Conservation (phyloP, 2,797 vertebrate genomes). For the Chaetodon trifasciatus region DNA sequence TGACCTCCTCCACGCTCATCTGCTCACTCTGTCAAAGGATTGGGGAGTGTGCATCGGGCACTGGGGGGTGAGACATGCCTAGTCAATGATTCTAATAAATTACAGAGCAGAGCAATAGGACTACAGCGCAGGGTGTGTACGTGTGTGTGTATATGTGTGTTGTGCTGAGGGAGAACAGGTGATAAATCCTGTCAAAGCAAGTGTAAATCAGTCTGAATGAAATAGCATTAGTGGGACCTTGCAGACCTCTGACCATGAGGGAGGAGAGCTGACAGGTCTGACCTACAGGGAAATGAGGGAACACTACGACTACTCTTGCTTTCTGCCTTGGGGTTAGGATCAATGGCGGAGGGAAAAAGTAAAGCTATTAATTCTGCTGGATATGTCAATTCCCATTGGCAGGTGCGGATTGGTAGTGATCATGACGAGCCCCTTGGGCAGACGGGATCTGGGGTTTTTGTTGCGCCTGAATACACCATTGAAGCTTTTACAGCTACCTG, state of each 20-base stretch:
- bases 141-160: slow-evolving; percentile 8
- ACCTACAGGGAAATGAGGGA: slow-evolving; percentile 77
- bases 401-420: slow-evolving; percentile 75
- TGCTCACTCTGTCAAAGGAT: slow-evolving; percentile 40
- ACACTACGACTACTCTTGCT: slow-evolving; percentile 59
- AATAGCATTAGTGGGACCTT: slow-evolving; percentile 76
- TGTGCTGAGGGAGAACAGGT: slow-evolving; percentile 47
- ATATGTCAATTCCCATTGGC: slow-evolving; percentile 81
- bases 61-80: slow-evolving; percentile 31
- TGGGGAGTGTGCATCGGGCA: slow-evolving; percentile 13
- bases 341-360: slow-evolving; percentile 73
- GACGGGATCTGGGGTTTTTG: slow-evolving; percentile 61
- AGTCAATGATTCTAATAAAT: slow-evolving; percentile 75
- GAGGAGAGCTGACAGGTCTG: slow-evolving; percentile 71
- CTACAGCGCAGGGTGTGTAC: slow-evolving; percentile 24
- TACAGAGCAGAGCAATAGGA: slow-evolving; percentile 52
- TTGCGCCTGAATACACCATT: slow-evolving; percentile 70
- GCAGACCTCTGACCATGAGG: slow-evolving; percentile 67
- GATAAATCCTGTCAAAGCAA: slow-evolving; percentile 73
- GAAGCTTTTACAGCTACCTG: slow-evolving; percentile 70
- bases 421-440: slow-evolving; percentile 71
- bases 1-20: slow-evolving; percentile 65
- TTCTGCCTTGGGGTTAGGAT: slow-evolving; percentile 72
- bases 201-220: slow-evolving; percentile 78
- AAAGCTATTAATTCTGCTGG: slow-evolving; percentile 80